Percentiles rank a stretch among this genome's conserved stretches.
Evolutionary conservation across 2,888 invertebrate species (phyloP).

Genomic region (Eupelmus urozonus): DNA sequence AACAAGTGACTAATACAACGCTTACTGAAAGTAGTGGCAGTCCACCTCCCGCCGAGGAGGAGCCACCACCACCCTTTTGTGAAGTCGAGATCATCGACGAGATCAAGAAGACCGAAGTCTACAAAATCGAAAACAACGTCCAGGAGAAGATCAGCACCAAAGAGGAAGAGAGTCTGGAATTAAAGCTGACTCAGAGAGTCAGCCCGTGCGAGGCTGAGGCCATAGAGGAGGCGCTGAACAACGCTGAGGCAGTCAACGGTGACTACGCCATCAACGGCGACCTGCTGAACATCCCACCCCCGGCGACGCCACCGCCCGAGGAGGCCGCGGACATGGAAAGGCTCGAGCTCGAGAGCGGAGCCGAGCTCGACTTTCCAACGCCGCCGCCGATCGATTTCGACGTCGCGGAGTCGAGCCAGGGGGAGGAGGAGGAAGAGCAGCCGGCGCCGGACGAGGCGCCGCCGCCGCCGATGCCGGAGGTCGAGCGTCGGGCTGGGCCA

Average conservation of each 20-base stretch:
- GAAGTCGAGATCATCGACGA: constrained; percentile 57
- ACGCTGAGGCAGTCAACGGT: not conserved
- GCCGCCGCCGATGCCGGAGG: too few relatives aligned
- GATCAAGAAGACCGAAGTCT: constrained; percentile 46
- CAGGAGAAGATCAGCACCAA: not conserved
- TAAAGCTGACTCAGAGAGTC: not conserved
- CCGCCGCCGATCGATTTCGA: constrained; percentile 59
- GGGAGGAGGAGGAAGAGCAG: constrained; percentile 24
- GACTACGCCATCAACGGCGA: constrained; percentile 18
- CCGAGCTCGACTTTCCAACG: constrained; percentile 50
- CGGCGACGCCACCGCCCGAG: constrained; percentile 50
- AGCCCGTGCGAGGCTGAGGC: not conserved
- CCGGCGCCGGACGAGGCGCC: not conserved
- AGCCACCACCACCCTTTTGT: constrained; percentile 27
- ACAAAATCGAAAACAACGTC: constrained; percentile 9
- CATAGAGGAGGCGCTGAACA: not conserved
- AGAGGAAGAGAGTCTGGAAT: constrained; percentile 15
- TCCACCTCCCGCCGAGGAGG: not conserved
- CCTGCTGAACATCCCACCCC: constrained; percentile 53
- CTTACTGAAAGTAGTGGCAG: constrained; percentile 1
- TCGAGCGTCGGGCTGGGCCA: constrained; percentile 21
- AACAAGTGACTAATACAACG: constrained; percentile 11
- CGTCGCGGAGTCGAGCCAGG: constrained; percentile 23
- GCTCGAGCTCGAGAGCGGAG: constrained; percentile 11
- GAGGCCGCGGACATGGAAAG: constrained; percentile 36